phyloP scores from a whole-genome alignment of 2,888 invertebrate species.

The Plusia festucae region DNA sequence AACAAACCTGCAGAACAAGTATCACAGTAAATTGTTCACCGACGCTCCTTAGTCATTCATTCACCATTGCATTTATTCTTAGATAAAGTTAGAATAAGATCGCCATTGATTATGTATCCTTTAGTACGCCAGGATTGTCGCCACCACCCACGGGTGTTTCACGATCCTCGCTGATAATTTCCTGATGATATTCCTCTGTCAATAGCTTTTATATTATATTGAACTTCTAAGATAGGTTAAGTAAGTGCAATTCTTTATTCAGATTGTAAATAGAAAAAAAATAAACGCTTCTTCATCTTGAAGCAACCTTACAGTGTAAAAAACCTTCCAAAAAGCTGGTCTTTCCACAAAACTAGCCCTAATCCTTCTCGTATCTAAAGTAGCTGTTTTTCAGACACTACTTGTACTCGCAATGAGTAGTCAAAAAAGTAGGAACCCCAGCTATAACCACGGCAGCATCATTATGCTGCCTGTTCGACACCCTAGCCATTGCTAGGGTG shows the following conservation, averaged over 20 bases:
- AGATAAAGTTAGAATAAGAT: background rate
- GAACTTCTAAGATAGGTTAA: background rate
- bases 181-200: background rate
- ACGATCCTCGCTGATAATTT: background rate
- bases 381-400: too few relatives aligned
- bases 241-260: too few relatives aligned
- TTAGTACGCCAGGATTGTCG: background rate
- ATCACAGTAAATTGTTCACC: background rate
- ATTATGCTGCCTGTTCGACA: too few relatives aligned
- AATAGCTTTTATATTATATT: background rate
- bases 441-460: too few relatives aligned
- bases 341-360: too few relatives aligned
- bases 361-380: too few relatives aligned
- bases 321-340: too few relatives aligned
- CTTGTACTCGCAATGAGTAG: too few relatives aligned
- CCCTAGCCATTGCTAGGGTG: too few relatives aligned
- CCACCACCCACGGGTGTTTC: background rate
- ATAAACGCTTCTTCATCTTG: background rate
- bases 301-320: background rate
- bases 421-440: too few relatives aligned
- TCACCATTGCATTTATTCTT: background rate
- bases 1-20: background rate
- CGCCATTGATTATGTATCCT: constrained; percentile 7
- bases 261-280: too few relatives aligned
- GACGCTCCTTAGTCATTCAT: background rate